Conservation (phyloP, 2,797 vertebrate species). For the Sebastes glaucus region DNA sequence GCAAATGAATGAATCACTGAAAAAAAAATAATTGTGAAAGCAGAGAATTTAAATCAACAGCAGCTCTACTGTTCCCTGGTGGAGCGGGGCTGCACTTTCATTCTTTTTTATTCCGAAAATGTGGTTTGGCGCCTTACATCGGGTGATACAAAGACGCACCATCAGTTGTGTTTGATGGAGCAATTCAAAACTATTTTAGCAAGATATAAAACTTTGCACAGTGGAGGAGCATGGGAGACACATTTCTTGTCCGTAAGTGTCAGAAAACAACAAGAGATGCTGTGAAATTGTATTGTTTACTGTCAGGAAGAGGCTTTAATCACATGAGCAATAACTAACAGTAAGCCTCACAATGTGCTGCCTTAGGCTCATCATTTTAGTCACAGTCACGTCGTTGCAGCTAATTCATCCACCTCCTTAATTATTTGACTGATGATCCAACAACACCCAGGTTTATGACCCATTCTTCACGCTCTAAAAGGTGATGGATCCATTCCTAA, state of each 20-base stretch:
- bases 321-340: not conserved
- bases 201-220: not conserved
- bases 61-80: not conserved
- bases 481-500: not conserved
- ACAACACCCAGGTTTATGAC: not conserved
- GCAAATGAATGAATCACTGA: not conserved
- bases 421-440: not conserved
- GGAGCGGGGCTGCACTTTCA: not conserved
- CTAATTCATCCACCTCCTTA: not conserved
- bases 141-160: not conserved
- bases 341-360: not conserved
- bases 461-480: not conserved
- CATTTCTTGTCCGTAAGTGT: not conserved
- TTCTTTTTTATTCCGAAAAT: not conserved
- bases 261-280: not conserved
- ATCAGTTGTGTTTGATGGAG: not conserved
- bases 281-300: not conserved
- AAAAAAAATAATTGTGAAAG: not conserved
- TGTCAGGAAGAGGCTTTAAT: not conserved
- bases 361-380: not conserved
- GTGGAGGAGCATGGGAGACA: not conserved
- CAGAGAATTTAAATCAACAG: not conserved
- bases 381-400: not conserved
- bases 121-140: rapidly evolving
- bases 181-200: not conserved